These are phyloP conservation scores for Clarias fuscus DNA, from an alignment of 2,797 vertebrate species.

Conservation along the genomic window DNA sequence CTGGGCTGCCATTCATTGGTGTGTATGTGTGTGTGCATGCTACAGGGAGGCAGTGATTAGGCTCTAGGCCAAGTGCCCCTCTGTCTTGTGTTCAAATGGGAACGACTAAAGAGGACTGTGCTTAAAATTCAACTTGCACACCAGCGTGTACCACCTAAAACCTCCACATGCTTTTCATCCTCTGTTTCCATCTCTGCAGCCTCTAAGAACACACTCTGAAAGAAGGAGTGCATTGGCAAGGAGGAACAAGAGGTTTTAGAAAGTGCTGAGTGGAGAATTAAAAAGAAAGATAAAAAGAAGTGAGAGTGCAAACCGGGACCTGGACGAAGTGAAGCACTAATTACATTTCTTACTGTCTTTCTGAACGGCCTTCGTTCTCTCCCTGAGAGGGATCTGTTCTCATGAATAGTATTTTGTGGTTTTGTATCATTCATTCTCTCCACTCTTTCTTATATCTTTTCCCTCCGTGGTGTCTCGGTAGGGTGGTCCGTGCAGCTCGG, in stretches of 20 bases:
- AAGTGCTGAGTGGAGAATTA: slow-evolving; percentile 73
- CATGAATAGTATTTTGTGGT: slow-evolving; percentile 59
- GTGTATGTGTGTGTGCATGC: slow-evolving; percentile 28
- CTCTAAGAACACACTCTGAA: slow-evolving; percentile 56
- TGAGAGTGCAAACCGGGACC: slow-evolving; percentile 59
- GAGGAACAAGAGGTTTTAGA: slow-evolving; percentile 69
- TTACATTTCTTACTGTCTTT: slow-evolving; percentile 73
- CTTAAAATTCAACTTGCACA: slow-evolving; percentile 56
- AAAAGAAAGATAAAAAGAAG: slow-evolving; percentile 71
- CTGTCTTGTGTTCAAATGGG: slow-evolving; percentile 47
- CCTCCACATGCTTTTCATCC: slow-evolving; percentile 42
- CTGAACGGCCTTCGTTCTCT: slow-evolving; percentile 48
- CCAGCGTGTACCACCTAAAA: slow-evolving; percentile 40
- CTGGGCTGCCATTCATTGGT: slow-evolving; percentile 43
- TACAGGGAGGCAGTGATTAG: slow-evolving; percentile 48
- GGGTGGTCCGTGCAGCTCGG: not conserved
- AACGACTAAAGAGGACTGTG: slow-evolving; percentile 47
- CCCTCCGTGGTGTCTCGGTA: slow-evolving; percentile 11
- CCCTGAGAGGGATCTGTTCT: slow-evolving; percentile 64
- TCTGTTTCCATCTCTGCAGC: slow-evolving; percentile 38
- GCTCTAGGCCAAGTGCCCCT: slow-evolving; percentile 38
- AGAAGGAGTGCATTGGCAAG: slow-evolving; percentile 48
- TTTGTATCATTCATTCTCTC: slow-evolving; percentile 59
- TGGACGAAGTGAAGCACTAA: slow-evolving; percentile 63
- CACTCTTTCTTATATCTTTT: slow-evolving; percentile 45